A percentile compares a stretch with the other conserved stretches of the same genome.
These are phyloP conservation scores for Eristalinus aeneus DNA, from an alignment of 2,888 invertebrate genomes.

Conservation along the genomic window DNA sequence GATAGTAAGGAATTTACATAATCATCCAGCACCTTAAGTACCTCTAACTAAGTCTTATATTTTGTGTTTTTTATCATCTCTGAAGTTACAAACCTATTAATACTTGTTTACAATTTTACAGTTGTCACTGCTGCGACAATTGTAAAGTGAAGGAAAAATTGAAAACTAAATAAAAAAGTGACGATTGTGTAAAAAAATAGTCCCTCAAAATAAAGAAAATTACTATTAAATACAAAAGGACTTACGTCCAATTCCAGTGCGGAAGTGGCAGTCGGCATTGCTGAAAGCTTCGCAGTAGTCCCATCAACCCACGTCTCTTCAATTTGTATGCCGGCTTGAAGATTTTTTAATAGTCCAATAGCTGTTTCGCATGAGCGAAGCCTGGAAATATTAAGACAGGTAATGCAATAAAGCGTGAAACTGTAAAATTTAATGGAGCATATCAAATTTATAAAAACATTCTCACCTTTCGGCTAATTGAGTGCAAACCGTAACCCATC, in stretches of 20 bases:
- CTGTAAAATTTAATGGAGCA: not conserved
- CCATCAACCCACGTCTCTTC: slow-evolving; percentile 96
- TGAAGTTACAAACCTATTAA: slow-evolving; percentile 11
- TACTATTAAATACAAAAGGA: slow-evolving; percentile 68
- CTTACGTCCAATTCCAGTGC: slow-evolving; percentile 81
- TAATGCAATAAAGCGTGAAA: not conserved
- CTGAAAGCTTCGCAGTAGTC: slow-evolving; percentile 89
- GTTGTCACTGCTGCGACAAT: slow-evolving; percentile 13
- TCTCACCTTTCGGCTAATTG: slow-evolving; percentile 91
- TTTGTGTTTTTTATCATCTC: slow-evolving; percentile 53
- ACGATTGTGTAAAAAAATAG: slow-evolving; percentile 20
- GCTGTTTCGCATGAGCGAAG: slow-evolving; percentile 95
- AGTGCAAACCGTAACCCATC: slow-evolving; percentile 96
- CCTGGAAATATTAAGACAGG: slow-evolving; percentile 80
- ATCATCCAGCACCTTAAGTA: slow-evolving; percentile 59
- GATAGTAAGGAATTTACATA: slow-evolving; percentile 9
- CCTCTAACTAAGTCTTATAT: slow-evolving; percentile 43
- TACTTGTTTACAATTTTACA: not conserved
- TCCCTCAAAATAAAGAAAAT: slow-evolving; percentile 14
- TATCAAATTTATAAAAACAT: not conserved
- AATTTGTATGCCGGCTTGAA: slow-evolving; percentile 91
- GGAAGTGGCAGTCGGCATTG: slow-evolving; percentile 85
- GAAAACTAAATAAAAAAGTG: not conserved
- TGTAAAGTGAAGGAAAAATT: slow-evolving; percentile 20
- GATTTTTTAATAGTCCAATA: slow-evolving; percentile 93